Percentiles rank a stretch among this genome's conserved stretches.
Conservation (phyloP, 2,888 invertebrate genomes). For the Dyspetes luteomarginatus region DNA sequence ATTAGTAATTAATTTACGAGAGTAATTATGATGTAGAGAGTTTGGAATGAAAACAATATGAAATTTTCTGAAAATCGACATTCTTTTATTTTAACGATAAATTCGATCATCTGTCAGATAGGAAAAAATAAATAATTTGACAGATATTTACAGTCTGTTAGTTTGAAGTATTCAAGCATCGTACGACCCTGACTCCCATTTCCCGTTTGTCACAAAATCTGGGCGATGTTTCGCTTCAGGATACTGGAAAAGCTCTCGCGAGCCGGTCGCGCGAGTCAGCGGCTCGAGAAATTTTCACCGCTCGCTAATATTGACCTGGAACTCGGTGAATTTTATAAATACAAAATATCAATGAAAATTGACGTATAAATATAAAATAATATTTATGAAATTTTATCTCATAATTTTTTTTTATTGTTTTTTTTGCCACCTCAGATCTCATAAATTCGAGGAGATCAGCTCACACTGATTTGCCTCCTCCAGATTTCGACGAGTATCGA, state of each 20-base stretch:
- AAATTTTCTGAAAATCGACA: background rate
- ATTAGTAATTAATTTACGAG: no score
- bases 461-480: slow-evolving; percentile 86
- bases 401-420: background rate
- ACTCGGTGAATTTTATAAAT: slow-evolving; percentile 26
- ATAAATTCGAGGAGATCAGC: slow-evolving; percentile 79
- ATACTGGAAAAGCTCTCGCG: slow-evolving; percentile 49
- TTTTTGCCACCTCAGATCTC: slow-evolving; percentile 5
- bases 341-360: background rate
- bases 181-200: background rate
- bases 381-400: background rate
- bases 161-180: slow-evolving; percentile 1
- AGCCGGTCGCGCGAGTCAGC: slow-evolving; percentile 6
- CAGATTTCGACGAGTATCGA: slow-evolving; percentile 85
- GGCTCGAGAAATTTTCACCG: slow-evolving; percentile 34
- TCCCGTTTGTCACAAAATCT: background rate
- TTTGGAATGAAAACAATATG: background rate
- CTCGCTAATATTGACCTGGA: slow-evolving; percentile 13
- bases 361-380: background rate
- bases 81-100: slow-evolving; percentile 47
- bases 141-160: slow-evolving; percentile 6
- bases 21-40: background rate
- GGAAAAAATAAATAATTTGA: slow-evolving; percentile 39
- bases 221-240: slow-evolving; percentile 50
- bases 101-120: background rate